phyloP scores from a whole-genome alignment of 2,888 invertebrate genomes.

The Eupithecia vulgata region DNA sequence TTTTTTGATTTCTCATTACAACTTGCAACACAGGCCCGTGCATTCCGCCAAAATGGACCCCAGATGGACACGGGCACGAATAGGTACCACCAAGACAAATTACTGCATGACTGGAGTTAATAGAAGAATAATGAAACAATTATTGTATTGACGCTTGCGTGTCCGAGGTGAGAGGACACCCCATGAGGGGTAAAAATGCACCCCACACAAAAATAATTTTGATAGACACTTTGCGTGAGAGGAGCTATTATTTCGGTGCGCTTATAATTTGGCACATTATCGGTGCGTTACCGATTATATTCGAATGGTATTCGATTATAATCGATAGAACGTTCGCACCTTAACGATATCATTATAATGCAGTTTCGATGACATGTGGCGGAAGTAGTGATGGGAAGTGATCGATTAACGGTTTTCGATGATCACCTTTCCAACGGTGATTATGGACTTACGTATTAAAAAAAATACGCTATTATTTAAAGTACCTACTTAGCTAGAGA shows the following conservation, averaged over 20 bases:
- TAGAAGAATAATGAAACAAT: constrained; percentile 83
- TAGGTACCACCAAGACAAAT: constrained; percentile 56
- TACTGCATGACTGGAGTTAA: constrained; percentile 76
- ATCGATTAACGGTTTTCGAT: constrained; percentile 26
- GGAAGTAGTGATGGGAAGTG: constrained; percentile 35
- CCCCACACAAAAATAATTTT: constrained; percentile 79
- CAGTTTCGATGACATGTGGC: constrained; percentile 61
- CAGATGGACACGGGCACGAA: constrained; percentile 31
- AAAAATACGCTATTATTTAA: not conserved
- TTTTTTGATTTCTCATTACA: not conserved
- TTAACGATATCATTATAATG: constrained; percentile 71
- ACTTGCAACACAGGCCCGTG: not conserved
- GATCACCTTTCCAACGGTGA: not conserved
- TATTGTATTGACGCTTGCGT: constrained; percentile 78
- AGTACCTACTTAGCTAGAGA: not conserved
- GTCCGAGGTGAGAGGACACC: constrained; percentile 60
- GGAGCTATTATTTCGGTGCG: constrained; percentile 67
- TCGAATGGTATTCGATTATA: constrained; percentile 70
- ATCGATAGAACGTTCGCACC: constrained; percentile 74
- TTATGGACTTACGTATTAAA: not conserved
- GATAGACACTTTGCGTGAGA: constrained; percentile 83
- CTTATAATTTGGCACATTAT: constrained; percentile 80
- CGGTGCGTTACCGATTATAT: constrained; percentile 73
- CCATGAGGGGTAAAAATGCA: constrained; percentile 63
- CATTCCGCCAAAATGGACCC: constrained; percentile 15